Evolutionary conservation across 2,888 invertebrate species (phyloP).

Genomic region (Perithous albicinctus): DNA sequence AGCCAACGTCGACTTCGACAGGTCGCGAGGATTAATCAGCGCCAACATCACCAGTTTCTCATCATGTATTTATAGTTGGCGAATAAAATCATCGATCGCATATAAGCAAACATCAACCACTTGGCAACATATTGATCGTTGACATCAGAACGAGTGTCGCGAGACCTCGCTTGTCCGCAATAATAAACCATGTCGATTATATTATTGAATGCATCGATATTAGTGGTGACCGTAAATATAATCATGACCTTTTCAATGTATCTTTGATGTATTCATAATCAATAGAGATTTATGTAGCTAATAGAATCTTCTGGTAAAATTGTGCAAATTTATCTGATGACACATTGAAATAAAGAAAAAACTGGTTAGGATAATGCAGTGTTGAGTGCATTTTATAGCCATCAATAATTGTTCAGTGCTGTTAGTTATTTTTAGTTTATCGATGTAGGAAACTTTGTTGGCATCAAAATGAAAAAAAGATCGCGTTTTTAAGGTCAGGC

Average conservation of each 20-base stretch:
- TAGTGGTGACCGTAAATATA: constrained; percentile 10
- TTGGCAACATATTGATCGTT: constrained; percentile 48
- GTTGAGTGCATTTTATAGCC: neutral
- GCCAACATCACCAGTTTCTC: constrained; percentile 18
- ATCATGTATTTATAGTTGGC: constrained; percentile 29
- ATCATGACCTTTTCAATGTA: constrained; percentile 47
- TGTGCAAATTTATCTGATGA: neutral
- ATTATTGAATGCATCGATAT: constrained; percentile 12
- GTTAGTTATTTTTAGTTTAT: neutral
- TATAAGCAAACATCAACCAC: neutral
- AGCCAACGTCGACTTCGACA: constrained; percentile 11
- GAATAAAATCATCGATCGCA: constrained; percentile 48
- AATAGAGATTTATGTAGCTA: neutral
- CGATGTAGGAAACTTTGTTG: too few species aligned
- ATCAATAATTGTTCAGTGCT: neutral
- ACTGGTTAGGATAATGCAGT: constrained; percentile 27
- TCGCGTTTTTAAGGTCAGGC: too few species aligned
- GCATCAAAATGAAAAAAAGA: too few species aligned
- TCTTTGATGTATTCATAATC: constrained; percentile 3
- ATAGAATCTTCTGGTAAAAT: neutral
- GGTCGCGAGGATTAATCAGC: constrained; percentile 32
- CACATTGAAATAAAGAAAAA: constrained; percentile 11
- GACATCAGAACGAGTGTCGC: constrained; percentile 42
- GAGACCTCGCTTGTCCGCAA: neutral
- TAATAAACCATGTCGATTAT: constrained; percentile 15